These are phyloP conservation scores for Melinopterus prodromus DNA, from an alignment of 2,888 invertebrate genomes.

Conservation along the genomic window DNA sequence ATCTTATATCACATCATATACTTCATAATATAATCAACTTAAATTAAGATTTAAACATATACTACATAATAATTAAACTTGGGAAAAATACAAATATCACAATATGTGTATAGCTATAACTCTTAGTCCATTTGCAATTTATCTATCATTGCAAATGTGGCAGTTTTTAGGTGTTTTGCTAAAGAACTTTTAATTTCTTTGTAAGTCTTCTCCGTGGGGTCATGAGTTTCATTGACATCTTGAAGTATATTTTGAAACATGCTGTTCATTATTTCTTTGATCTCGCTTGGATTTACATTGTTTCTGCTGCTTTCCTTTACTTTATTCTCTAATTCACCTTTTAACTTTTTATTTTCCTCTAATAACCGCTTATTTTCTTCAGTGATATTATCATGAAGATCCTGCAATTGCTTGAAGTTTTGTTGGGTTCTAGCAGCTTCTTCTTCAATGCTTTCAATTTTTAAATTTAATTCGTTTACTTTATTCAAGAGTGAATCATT, in stretches of 20 bases:
- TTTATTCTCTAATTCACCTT: not conserved
- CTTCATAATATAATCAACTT: not conserved
- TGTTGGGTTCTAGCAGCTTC: not conserved
- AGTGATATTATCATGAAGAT: not conserved
- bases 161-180: constrained; percentile 9
- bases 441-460: constrained; percentile 40
- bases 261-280: constrained; percentile 53
- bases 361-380: not conserved
- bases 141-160: constrained; percentile 18
- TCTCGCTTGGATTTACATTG: constrained; percentile 11
- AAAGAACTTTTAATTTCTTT: constrained; percentile 16
- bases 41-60: not conserved
- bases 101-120: not conserved
- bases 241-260: constrained; percentile 52
- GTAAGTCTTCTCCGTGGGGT: not conserved
- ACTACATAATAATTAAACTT: not conserved
- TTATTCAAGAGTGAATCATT: constrained; percentile 30
- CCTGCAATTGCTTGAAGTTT: constrained; percentile 23
- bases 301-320: not conserved
- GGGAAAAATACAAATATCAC: not conserved
- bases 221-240: constrained; percentile 41
- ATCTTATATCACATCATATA: not conserved
- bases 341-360: not conserved
- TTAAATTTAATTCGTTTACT: constrained; percentile 39
- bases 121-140: not conserved